phyloP scores from a whole-genome alignment of 2,888 invertebrate genomes.

The Petrolisthes manimaculis region DNA sequence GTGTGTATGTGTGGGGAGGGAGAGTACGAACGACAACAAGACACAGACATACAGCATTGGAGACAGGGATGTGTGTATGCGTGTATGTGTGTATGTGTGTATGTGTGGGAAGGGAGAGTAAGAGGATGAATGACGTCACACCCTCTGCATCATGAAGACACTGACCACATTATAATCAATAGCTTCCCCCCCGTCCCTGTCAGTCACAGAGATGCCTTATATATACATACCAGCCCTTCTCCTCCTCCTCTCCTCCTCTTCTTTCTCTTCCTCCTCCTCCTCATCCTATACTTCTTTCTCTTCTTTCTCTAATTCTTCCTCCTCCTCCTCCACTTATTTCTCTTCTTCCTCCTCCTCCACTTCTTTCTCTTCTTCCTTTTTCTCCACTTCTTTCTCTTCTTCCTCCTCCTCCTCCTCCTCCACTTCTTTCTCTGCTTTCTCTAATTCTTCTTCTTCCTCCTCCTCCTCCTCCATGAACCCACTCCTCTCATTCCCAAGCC shows the following conservation, averaged over 20 bases:
- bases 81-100: not conserved
- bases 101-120: not conserved
- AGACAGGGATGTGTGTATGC: too few relatives aligned
- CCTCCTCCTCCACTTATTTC: not conserved
- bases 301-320: not conserved
- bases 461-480: not conserved
- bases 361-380: not conserved
- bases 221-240: not conserved
- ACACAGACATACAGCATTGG: too few relatives aligned
- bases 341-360: not conserved
- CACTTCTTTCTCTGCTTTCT: not conserved
- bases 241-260: not conserved
- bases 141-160: too few relatives aligned
- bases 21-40: too few relatives aligned
- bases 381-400: not conserved
- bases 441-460: conserved; percentile 6
- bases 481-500: not conserved
- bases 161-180: not conserved
- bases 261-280: not conserved
- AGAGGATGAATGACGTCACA: too few relatives aligned
- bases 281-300: not conserved
- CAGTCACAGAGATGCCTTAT: not conserved
- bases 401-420: not conserved
- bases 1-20: too few relatives aligned
- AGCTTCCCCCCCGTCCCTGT: not conserved